Base-by-base conservation (phyloP, 2,797 vertebrate genomes). In the Chaetophractus vellerosus region DNA sequence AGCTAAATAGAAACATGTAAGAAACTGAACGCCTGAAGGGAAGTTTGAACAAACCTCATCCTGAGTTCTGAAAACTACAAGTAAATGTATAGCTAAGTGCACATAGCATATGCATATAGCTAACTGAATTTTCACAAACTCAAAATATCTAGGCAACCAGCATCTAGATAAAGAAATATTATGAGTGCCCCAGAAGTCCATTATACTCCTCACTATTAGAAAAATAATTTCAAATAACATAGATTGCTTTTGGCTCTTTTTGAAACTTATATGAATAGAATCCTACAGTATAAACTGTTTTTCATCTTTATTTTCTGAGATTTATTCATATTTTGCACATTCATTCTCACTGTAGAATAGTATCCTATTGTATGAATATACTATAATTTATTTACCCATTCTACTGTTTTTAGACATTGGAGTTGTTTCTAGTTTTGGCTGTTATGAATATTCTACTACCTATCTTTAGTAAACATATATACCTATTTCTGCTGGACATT, bases 71-170 rank as follows among this genome's bases (percentile, higher is more conserved):
- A 28, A 64, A 76, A 81, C 31, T 31, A 45, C 4, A 63, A 64
- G 38, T 48, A 78, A 68, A 64, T 33, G 0, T 59, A 36, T 12
- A 92, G 36, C 69, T 87, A 48, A 74, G 10, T 57, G 5, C 2
- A 68, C 57, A 12, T 69, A 71, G 16, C 23, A 14, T 36, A 45
- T 48, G 14, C 78, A 2, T 68, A 23, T 48, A 84, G 50, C 31
- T 75, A 14, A 68, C 1, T 95, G n/a, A 16, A 74, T 90, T 83
- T 86, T 92, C 66, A 59, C 36, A 74, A 75, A 52, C 33, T 84
- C n/a, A 74, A 79, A 88, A 48, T 69, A 52, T 21, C 72, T 45
- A 19, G 38, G 19, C 88, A 59, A 86, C 10, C 3, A 57, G 23
- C 36, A 76, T 3, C 24, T 11, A 64, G 74, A 57, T 41, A n/a